Base-by-base conservation (phyloP, 92 coral and sea anemone species). In the Siderastrea siderea region DNA sequence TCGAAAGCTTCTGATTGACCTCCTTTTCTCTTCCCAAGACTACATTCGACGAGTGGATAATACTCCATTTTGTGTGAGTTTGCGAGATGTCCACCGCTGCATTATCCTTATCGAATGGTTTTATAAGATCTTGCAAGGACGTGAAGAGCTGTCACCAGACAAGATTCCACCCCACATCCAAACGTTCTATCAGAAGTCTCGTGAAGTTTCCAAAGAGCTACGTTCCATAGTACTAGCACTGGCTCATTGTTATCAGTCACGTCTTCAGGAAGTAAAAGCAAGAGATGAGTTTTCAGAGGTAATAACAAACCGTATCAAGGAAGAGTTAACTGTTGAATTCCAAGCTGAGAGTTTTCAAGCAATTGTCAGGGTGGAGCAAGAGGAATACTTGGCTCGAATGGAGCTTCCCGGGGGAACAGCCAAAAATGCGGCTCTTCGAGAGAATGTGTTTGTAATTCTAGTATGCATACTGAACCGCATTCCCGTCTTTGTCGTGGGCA, bases 361-460 rank as follows among this genome's bases (percentile, higher is more conserved):
- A 8, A 92, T 97, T 68, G 91, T 97, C 0, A 95, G 99, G 67
- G 91, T 94, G 47, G 99, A 97, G 51, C 95, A 97, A 76, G 99
- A 97, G 67, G 98, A 97, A 61, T 97, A 92, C 88, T 94, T 97
- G 15, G 91, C 88, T 14, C 91, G 99, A 60, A 97, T 97, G 99
- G 99, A 97, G 85, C 95, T 95, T 17, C 99, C 99, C 61, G 84
- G 88, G 7, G 99, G 99, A 78, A 97, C 98, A 55, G 99, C 99
- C 16, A 92, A 90, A 67, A 97, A 97, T 84, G 97, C 96, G 12
- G 99, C 99, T 14, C 95, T 97, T 68, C 99, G 99, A 3, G 99
- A 97, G 65, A 97, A 97, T 65, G 98, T 97, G 59, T 97, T 97
- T 74, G 97, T 97, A 71, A 97, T 95, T 87, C 85, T 97, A 26